Evolutionary conservation across 2,797 vertebrate genomes (phyloP).

Genomic region (Pogoniulus pusillus): DNA sequence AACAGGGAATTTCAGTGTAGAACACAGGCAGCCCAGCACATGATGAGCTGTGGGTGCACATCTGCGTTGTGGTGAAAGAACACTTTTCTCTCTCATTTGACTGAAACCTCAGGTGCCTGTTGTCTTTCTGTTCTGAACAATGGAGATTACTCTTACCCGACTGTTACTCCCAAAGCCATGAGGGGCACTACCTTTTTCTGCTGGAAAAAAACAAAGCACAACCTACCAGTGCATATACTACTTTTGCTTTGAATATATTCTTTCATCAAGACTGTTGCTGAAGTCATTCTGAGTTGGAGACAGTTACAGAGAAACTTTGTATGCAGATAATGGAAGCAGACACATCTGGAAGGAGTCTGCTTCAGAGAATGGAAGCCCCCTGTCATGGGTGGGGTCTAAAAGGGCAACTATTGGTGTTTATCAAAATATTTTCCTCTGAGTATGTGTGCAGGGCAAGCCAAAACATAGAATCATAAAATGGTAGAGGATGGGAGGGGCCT

Average conservation of each 20-base stretch:
- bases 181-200: background rate
- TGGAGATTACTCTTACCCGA: background rate
- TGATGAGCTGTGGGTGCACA: background rate
- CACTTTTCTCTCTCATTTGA: background rate
- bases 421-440: no score
- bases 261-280: background rate
- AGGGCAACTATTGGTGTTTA: background rate
- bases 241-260: background rate
- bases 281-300: background rate
- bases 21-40: rapidly evolving
- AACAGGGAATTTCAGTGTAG: background rate
- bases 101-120: background rate
- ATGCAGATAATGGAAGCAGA: background rate
- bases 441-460: no score
- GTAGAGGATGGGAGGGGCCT: no score
- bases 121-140: background rate
- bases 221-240: background rate
- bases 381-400: background rate
- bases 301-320: background rate
- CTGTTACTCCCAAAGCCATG: background rate
- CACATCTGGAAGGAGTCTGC: background rate
- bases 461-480: no score
- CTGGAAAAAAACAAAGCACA: background rate
- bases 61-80: background rate
- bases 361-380: background rate